Base-by-base conservation (phyloP, 1,140 invertebrate species). In the Stegodyphus mimosarum region DNA sequence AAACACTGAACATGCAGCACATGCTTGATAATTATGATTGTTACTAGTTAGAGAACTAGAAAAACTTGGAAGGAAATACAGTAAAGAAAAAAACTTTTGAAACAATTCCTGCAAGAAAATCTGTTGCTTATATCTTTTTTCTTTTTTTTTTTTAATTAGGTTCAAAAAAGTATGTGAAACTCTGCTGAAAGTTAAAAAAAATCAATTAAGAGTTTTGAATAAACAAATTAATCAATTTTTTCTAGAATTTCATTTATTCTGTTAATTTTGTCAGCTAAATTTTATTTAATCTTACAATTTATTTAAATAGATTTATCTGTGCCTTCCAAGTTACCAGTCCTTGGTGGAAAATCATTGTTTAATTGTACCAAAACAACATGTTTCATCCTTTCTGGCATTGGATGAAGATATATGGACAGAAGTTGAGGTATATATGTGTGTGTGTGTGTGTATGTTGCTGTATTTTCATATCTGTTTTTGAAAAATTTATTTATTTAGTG, bases 401-500 rank as follows among this genome's bases (percentile, higher is more conserved):
- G 98, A 99, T 91, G 97, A 99, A 93, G 96, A 99, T 92, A 93
- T 97, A 70, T 98, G 95, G 95, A 92, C 93, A 87, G 97, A 98
- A 92, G 92, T 99, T 64, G 92, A 94, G 92, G 94, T 95, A 91
- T 90, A 33, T 33, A 3, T 33, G 33, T 33, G 33, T 33, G 33
- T 33, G 1, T 90, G 3, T 33, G 33, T 33, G 33, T 33, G 33
- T 33, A 3, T 33, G 1, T 33, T 33, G 33, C 33, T 3, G 33
- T 33, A 33, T 33, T 33, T 33, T 3, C 3, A 33, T 3, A 33
- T 33, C 33, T 33, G 33, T 33, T 33, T 33, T 3, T 33, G 33
- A 33, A 33, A 33, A 33, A 33, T 33, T 33, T 33, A 33, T 33
- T 33, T 33, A 33, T 33, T 33, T 33, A 33, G n/a, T n/a, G n/a